These are phyloP conservation scores for Pherbina coryleti DNA, from an alignment of 2,888 invertebrate genomes.

Conservation along the genomic window DNA sequence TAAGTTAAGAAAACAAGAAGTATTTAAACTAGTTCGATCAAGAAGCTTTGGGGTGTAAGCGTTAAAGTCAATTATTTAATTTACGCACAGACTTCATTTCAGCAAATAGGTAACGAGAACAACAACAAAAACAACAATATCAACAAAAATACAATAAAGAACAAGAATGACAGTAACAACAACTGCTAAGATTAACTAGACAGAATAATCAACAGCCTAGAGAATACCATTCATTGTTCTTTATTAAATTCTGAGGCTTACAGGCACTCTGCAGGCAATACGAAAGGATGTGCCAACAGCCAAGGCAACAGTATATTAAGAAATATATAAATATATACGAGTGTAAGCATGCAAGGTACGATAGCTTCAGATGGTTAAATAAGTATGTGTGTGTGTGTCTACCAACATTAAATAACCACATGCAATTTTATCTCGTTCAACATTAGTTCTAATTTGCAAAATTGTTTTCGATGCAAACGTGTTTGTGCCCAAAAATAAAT, in stretches of 20 bases:
- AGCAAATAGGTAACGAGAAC: not conserved
- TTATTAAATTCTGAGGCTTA: conserved; percentile 61
- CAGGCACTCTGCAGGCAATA: conserved; percentile 14
- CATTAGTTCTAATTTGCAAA: conserved; percentile 54
- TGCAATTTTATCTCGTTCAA: conserved; percentile 56
- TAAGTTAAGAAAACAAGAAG: too few species aligned
- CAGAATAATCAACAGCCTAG: conserved; percentile 60
- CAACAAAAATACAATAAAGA: conserved; percentile 17
- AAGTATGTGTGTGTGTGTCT: conserved; percentile 31
- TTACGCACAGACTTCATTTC: not conserved
- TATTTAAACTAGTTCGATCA: not conserved
- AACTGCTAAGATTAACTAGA: conserved; percentile 47
- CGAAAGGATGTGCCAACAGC: conserved; percentile 35
- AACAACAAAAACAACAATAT: not conserved
- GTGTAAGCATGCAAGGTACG: too few species aligned
- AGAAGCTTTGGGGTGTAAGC: not conserved
- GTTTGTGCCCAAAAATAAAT: conserved; percentile 1
- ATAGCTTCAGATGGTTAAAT: too few species aligned
- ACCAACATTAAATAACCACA: conserved; percentile 55
- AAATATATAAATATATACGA: not conserved
- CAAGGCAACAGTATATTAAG: not conserved
- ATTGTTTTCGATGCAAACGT: conserved; percentile 48
- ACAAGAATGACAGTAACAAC: conserved; percentile 28
- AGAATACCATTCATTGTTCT: conserved; percentile 58
- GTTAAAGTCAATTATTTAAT: conserved; percentile 39